phyloP scores from a whole-genome alignment of 2,113 vertebrate genomes.

The Lipotes vexillifer region DNA sequence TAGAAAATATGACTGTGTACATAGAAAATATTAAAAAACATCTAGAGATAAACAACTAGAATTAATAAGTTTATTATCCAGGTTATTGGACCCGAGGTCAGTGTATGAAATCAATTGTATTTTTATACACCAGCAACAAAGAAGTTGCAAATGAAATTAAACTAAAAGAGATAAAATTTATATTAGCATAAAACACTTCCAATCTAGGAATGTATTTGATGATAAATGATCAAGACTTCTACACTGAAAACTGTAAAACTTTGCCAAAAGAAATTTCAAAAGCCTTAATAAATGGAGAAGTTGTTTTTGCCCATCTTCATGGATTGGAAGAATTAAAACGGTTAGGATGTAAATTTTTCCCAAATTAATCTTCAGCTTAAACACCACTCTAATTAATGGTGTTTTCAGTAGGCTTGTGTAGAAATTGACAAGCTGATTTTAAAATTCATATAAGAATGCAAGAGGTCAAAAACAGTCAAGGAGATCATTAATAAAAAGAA shows the following conservation, averaged over 20 bases:
- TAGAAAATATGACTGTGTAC: neutral
- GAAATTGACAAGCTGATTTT: neutral
- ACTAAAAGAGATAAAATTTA: neutral
- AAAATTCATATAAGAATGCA: neutral
- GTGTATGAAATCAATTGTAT: neutral
- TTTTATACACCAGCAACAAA: neutral
- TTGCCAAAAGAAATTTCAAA: neutral
- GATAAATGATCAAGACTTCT: neutral
- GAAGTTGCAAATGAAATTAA: neutral
- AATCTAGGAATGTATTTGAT: neutral
- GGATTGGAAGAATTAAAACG: neutral
- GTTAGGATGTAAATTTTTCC: neutral
- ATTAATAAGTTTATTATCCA: neutral
- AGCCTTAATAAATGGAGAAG: neutral
- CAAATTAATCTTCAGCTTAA: neutral
- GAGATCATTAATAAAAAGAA: neutral
- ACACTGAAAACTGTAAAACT: neutral
- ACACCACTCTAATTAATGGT: neutral
- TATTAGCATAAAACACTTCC: neutral
- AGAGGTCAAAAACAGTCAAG: neutral
- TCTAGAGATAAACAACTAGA: neutral
- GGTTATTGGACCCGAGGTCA: neutral
- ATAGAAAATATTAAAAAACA: neutral
- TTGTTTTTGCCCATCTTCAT: neutral
- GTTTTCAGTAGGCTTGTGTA: neutral